These are phyloP conservation scores for Atta texana DNA, from an alignment of 1,140 invertebrate genomes.

Conservation along the genomic window DNA sequence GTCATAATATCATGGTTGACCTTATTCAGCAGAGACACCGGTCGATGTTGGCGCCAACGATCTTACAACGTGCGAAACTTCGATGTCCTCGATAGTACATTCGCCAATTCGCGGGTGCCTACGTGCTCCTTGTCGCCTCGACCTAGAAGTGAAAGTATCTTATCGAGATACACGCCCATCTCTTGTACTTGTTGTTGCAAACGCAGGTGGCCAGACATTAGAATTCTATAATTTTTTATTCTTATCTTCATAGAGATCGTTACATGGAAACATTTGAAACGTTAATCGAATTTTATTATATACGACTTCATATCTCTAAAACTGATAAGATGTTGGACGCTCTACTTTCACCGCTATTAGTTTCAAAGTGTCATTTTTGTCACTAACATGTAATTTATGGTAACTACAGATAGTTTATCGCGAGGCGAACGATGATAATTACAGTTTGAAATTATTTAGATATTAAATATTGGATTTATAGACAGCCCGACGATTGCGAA, in stretches of 20 bases:
- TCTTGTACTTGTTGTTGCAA: slow-evolving; percentile 3
- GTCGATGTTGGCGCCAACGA: slow-evolving; percentile 45
- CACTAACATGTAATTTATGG: background rate
- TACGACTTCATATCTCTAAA: background rate
- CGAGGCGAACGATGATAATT: slow-evolving; percentile 18
- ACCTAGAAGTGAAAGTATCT: slow-evolving; percentile 61
- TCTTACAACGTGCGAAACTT: slow-evolving; percentile 50
- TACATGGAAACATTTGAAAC: background rate
- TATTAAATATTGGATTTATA: slow-evolving; percentile 25
- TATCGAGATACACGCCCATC: slow-evolving; percentile 11
- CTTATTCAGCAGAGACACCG: slow-evolving; percentile 45
- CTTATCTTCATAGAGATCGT: background rate
- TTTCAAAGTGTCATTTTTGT: background rate
- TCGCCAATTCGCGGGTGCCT: slow-evolving; percentile 26
- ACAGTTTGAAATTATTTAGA: slow-evolving; percentile 11
- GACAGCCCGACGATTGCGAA: slow-evolving; percentile 27
- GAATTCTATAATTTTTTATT: background rate
- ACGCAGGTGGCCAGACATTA: slow-evolving; percentile 41
- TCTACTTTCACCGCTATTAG: slow-evolving; percentile 28
- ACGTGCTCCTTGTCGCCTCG: slow-evolving; percentile 19
- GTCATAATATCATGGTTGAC: slow-evolving; percentile 26
- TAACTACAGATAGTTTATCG: background rate
- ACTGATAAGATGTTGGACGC: background rate
- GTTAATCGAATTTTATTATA: background rate
- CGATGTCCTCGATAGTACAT: slow-evolving; percentile 20